Base-by-base conservation (phyloP, 1,140 invertebrate genomes). In the Solenopsis fugax region DNA sequence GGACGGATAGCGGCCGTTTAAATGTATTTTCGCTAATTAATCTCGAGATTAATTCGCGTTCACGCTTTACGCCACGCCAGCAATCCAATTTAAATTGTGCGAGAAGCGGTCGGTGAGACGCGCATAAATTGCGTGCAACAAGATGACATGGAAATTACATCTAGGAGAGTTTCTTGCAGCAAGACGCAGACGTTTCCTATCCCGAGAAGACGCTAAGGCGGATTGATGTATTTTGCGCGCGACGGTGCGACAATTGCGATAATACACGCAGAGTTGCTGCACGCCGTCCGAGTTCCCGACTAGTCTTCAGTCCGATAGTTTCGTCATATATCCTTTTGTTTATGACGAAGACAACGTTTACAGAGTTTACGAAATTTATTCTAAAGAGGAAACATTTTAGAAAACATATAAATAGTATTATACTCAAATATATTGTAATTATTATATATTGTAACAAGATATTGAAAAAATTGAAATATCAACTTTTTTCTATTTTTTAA, bases 81-180 rank as follows among this genome's bases (percentile, higher is more conserved):
- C 84, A 89, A 90, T 89, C 72, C 87, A 89, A 90, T 90, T 89
- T 90, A 89, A 89, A 90, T 90, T 41, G 78, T 67, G 67, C 69
- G 64, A 16, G 48, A 18, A 62, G 41, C 45, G 73, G 50, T 45
- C 87, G 87, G 37, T 16, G 34, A 24, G 52, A 56, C 48, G 64
- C 62, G 85, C 64, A 67, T 87, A 90, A 89, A 90, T 89, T 87
- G 87, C 87, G 73, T 52, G 45, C 75, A 90, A 90, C 88, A 80
- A 77, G 71, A 45, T 24, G 77, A 86, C 65, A 84, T 89, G 87
- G 71, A 88, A 89, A 88, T 89, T 89, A 86, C 87, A 77, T 80
- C 78, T 67, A 89, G 69, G 75, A 81, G 88, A 88, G 16, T 88
- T 88, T 78, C 87, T 48, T 34, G 65, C 29, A 48, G 52, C 34